A percentile compares a stretch with the other conserved stretches of the same genome.
phyloP scores from a whole-genome alignment of 2,113 vertebrate genomes.

The Ramphastos sulfuratus region DNA sequence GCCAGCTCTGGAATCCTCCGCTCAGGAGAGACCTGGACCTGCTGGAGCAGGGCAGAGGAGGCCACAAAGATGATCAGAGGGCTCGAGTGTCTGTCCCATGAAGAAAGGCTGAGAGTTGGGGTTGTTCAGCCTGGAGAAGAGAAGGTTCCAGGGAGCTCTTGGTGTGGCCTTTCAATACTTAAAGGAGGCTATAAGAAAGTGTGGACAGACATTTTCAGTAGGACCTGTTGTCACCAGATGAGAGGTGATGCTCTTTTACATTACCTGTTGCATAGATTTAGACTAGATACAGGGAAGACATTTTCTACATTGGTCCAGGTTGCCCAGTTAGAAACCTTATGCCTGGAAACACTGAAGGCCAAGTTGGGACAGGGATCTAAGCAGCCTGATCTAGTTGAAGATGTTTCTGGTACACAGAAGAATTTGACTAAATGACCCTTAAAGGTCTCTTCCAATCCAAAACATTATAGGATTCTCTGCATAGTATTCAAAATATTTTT shows the following conservation, averaged over 20 bases:
- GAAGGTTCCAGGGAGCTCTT: neutral
- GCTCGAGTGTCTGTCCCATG: neutral
- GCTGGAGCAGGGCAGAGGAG: neutral
- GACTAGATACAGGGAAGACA: neutral
- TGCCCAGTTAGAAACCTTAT: neutral
- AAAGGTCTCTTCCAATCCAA: neutral
- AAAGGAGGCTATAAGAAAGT: neutral
- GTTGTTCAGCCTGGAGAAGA: neutral
- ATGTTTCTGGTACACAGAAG: neutral
- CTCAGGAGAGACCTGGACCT: neutral
- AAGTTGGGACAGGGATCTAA: neutral
- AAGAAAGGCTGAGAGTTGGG: too few species aligned
- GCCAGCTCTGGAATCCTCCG: neutral
- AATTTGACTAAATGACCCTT: neutral
- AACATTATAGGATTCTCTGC: neutral
- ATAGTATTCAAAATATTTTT: too few species aligned
- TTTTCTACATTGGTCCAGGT: neutral
- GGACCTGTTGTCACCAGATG: neutral
- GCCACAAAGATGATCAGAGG: neutral
- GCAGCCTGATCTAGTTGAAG: neutral
- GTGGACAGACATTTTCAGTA: neutral
- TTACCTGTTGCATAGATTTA: neutral
- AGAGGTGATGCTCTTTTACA: neutral
- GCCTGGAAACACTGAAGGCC: neutral
- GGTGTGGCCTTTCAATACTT: neutral